Base-by-base conservation (phyloP, 2,113 vertebrate species). In the Marcusenius ussheri region DNA sequence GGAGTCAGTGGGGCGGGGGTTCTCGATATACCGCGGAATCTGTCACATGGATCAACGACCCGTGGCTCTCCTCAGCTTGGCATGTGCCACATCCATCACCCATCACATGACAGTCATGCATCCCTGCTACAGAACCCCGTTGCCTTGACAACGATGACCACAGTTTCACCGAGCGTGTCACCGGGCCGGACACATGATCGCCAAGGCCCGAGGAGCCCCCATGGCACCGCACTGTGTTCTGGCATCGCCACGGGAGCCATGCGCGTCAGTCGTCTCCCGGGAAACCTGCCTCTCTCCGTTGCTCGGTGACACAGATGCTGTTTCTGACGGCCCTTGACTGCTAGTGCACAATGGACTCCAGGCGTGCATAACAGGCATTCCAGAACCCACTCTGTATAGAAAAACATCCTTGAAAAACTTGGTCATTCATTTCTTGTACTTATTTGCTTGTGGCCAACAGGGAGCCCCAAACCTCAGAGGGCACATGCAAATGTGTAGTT, bases 11-110 rank as follows among this genome's bases (percentile, higher is more conserved):
- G 90, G 83, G 56, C 1, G n/a, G 24, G 62, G 62, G 62, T 3
- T 31, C 62, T 70, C n/a, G 70, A 92, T 92, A 92, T 94, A 94
- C 93, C 94, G 92, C 83, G 91, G 91, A 91, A 94, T 93, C 89
- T 89, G 94, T 95, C 94, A 94, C 89, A 91, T 88, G 90, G 90
- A 90, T 88, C 66, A 49, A 90, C 89, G 90, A 90, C 89, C 89
- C 90, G 70, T 83, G 90, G 77, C 89, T 91, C 89, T 90, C 89
- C 90, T 92, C 91, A 91, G 92, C 89, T 92, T 84, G 88, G 47
- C 74, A 89, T 90, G 62, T 70, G 88, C 91, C 90, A 84, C 89
- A 93, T 93, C 91, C 91, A 91, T 93, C 92, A 93, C 89, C 24
- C 49, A 83, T 51, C 5, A 31, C 74, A 24, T 70, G 80, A 51